Evolutionary conservation across 1,140 invertebrate species (phyloP).

Genomic region (Battus philenor): DNA sequence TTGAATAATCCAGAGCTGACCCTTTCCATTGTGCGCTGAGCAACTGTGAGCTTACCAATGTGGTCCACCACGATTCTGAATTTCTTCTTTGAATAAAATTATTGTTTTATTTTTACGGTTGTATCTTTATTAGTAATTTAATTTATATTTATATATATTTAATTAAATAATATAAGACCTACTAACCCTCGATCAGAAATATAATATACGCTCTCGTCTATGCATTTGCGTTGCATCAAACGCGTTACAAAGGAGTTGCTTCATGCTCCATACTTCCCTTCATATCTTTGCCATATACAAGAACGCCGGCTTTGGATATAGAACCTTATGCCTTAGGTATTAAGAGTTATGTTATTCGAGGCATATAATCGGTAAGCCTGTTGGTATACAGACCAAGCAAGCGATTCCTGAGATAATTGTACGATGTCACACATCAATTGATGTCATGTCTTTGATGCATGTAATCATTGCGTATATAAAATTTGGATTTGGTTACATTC

Average conservation of each 20-base stretch:
- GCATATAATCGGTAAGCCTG: constrained; percentile 1
- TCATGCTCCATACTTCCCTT: constrained; percentile 6
- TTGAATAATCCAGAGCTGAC: too few species aligned
- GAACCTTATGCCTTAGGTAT: constrained; percentile 2
- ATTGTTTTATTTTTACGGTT: not conserved
- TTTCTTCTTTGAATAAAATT: too few species aligned
- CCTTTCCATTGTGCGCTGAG: too few species aligned
- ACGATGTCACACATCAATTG: constrained; percentile 7
- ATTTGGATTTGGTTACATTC: not conserved
- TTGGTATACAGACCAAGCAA: constrained; percentile 12
- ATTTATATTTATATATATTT: too few species aligned
- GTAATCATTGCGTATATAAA: not conserved
- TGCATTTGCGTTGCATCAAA: constrained; percentile 8
- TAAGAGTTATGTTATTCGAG: not conserved
- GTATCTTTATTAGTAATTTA: too few species aligned
- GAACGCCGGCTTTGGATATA: constrained; percentile 1
- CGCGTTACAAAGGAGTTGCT: constrained; percentile 15
- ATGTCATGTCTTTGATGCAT: not conserved
- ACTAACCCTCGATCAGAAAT: too few species aligned
- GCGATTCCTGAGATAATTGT: constrained; percentile 13
- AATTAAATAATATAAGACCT: too few species aligned
- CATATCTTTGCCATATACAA: not conserved
- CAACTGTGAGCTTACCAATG: too few species aligned
- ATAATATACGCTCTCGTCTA: constrained; percentile 6
- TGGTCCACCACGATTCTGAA: too few species aligned